Evolutionary conservation across 2,888 invertebrate genomes (phyloP).

Genomic region (Trachelus troglodyta): DNA sequence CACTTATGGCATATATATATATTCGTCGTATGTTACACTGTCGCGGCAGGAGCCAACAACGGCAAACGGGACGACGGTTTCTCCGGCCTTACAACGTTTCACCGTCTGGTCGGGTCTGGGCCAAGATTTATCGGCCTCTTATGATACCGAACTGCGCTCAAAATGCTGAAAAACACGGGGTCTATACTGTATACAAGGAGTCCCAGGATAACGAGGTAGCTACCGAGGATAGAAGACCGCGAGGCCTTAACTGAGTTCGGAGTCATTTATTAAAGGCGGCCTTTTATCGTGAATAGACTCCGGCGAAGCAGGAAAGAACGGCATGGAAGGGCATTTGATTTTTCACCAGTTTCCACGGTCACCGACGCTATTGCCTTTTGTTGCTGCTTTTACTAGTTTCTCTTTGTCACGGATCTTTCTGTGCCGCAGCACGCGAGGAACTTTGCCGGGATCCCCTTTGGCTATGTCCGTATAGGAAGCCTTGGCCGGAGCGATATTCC

Average conservation of each 20-base stretch:
- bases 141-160: slow-evolving; percentile 60
- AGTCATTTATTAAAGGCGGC: slow-evolving; percentile 58
- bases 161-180: slow-evolving; percentile 62
- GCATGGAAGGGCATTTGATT: not conserved
- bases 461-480: not conserved
- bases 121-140: slow-evolving; percentile 62
- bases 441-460: not conserved
- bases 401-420: not conserved
- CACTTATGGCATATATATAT: not conserved
- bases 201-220: slow-evolving; percentile 61
- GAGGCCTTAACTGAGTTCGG: slow-evolving; percentile 15
- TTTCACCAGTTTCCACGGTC: not conserved
- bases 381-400: not conserved
- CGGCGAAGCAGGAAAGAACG: too few species aligned
- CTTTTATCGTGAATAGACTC: slow-evolving; percentile 44
- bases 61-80: not conserved
- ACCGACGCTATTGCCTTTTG: not conserved
- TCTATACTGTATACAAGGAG: slow-evolving; percentile 45
- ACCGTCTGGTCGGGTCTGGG: slow-evolving; percentile 8
- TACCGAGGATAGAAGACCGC: slow-evolving; percentile 57
- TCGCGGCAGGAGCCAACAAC: not conserved
- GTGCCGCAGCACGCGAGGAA: not conserved
- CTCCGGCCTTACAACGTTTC: not conserved
- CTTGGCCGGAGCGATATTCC: not conserved
- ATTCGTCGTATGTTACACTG: not conserved